A percentile compares a stretch with the other conserved stretches of the same genome.
These are phyloP conservation scores for Hyperoodon ampullatus DNA, from an alignment of 2,113 vertebrate genomes.

Conservation along the genomic window DNA sequence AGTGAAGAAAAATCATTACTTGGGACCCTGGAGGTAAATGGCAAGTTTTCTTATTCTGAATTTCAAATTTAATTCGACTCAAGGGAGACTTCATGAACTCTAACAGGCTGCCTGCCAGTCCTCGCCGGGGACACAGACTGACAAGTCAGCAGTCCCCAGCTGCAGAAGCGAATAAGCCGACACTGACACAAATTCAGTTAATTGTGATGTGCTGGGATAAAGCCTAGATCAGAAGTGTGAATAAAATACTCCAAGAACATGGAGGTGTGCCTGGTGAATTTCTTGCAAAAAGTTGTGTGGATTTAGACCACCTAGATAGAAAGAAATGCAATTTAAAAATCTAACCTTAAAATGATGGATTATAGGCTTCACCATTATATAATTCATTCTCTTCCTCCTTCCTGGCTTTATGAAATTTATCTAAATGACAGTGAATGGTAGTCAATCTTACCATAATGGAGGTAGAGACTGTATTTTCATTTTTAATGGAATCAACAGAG, in stretches of 20 bases:
- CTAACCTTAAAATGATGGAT: background rate
- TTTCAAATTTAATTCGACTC: constrained; percentile 39
- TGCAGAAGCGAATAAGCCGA: background rate
- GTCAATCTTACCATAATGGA: background rate
- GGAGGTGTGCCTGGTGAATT: background rate
- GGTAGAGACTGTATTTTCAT: background rate
- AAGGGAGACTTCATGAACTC: background rate
- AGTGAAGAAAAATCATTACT: background rate
- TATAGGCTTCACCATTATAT: background rate
- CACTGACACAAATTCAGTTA: background rate
- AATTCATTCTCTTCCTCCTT: background rate
- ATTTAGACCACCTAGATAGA: background rate
- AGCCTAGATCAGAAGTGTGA: background rate
- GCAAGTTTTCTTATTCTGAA: background rate
- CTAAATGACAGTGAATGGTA: background rate
- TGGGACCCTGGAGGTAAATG: background rate
- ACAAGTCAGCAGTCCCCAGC: background rate
- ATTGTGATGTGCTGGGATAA: background rate
- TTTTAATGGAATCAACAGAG: background rate
- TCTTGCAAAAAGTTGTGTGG: background rate
- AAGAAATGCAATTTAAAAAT: background rate
- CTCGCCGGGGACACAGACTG: background rate
- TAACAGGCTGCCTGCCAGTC: background rate
- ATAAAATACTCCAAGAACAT: background rate
- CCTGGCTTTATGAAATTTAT: background rate